Evolutionary conservation across 1,140 invertebrate genomes (phyloP), one percentile per base, ranked within the genome.

Genomic region (Drosophila bipectinata): DNA sequence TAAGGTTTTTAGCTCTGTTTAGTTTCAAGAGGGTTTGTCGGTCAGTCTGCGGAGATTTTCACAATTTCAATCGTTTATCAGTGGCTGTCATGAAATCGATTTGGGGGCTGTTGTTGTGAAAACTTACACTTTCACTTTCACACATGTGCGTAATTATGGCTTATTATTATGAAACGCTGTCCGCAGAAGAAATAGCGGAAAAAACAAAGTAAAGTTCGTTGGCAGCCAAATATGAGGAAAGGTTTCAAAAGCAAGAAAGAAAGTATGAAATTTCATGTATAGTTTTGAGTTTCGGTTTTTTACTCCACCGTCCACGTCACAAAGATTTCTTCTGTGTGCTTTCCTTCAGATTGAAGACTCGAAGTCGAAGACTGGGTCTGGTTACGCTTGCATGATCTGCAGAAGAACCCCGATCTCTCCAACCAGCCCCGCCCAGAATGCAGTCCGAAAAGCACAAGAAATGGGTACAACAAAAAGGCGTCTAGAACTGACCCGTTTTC

Each of bases 81-180:
- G 57, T 52, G 49, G 18, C 52, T 59, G 57, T 74, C 63, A 74
- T 48, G 15, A 62, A 61, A 68, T 77, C 49, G 60, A 68, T 75
- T 75, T 63, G 60, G 14, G 26, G 41, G 14, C 57, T 66, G 58
- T 48, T 61, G 61, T 54, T 61, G 58, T 55, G 44, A 52, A 74
- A 74, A 81, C 69, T 62, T 48, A 76, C 56, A 79, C 82, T 87
- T 87, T 87, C 82, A 88, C 82, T 87, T 85, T 74, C 61, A 57
- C 44, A 68, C 61, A 59, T 66, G 49, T 67, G 56, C 59, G 60
- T 72, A 79, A 64, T 74, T 61, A 83, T 83, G 64, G 60, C 41
- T 63, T 78, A 82, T 81, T 87, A 87, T 68, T 51, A 49, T 82
- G 71, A 82, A 85, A 87, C 62, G 62, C 39, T 60, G 57, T 37